These are phyloP conservation scores for Rhodeus uyekii DNA, from an alignment of 2,797 vertebrate species.

Conservation along the genomic window DNA sequence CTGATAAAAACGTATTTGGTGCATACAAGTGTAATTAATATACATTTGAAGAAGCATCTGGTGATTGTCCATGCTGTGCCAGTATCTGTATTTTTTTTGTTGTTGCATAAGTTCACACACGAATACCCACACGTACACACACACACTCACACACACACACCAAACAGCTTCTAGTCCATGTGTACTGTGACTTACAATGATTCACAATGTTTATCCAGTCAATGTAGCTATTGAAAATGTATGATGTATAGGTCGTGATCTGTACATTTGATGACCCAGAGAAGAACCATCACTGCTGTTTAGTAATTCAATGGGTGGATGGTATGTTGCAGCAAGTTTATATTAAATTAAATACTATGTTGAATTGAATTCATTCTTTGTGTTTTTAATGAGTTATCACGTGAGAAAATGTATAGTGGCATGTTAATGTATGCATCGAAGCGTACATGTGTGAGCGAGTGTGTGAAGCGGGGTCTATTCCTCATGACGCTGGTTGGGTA, in stretches of 20 bases:
- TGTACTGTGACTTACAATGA: background rate
- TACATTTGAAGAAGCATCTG: no score
- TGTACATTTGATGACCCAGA: background rate
- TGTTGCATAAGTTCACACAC: background rate
- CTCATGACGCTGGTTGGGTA: constrained; percentile 55
- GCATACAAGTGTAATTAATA: no score
- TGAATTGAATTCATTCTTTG: background rate
- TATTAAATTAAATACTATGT: background rate
- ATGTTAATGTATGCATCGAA: constrained; percentile 8
- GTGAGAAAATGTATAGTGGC: constrained; percentile 13
- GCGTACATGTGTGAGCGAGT: constrained; percentile 23
- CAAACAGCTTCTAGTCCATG: background rate
- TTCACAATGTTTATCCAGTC: background rate
- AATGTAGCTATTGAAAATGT: background rate
- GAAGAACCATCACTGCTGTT: constrained; percentile 7
- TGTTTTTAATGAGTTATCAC: background rate
- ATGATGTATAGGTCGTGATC: background rate
- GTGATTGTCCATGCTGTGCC: background rate
- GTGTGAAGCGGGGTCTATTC: constrained; percentile 45
- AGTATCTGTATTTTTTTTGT: background rate
- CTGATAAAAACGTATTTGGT: no score
- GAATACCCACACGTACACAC: background rate
- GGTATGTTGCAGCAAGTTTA: background rate
- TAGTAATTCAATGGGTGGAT: background rate
- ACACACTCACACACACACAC: background rate